Evolutionary conservation across 2,888 invertebrate genomes (phyloP).

Genomic region (Neoscelio sp.): DNA sequence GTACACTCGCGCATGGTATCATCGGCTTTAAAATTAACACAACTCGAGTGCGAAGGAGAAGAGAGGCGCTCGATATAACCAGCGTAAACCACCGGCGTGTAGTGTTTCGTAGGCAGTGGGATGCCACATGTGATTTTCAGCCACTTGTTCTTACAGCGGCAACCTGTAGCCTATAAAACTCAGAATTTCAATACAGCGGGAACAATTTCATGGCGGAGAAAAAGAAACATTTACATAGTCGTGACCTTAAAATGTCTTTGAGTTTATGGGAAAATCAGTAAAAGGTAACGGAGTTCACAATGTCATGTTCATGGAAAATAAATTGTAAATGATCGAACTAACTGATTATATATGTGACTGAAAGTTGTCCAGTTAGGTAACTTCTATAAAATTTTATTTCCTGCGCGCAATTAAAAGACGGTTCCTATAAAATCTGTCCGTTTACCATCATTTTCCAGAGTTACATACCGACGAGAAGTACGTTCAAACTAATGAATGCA

Average conservation of each 20-base stretch:
- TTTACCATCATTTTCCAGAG: slow-evolving; percentile 15
- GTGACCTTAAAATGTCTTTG: too few relatives aligned
- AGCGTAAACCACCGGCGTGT: slow-evolving; percentile 46
- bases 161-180: slow-evolving; percentile 51
- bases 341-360: slow-evolving; percentile 16
- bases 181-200: neutral
- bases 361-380: slow-evolving; percentile 25
- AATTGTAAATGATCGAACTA: neutral
- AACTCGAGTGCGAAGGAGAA: slow-evolving; percentile 46
- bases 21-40: slow-evolving; percentile 66
- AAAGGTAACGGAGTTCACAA: too few relatives aligned
- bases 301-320: neutral
- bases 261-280: too few relatives aligned
- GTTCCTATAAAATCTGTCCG: slow-evolving; percentile 10
- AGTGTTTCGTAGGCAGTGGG: slow-evolving; percentile 46
- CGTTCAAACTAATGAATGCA: slow-evolving; percentile 41
- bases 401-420: slow-evolving; percentile 22
- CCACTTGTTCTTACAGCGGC: slow-evolving; percentile 56
- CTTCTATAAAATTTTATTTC: slow-evolving; percentile 37
- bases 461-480: slow-evolving; percentile 14
- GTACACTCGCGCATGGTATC: slow-evolving; percentile 39
- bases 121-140: slow-evolving; percentile 59
- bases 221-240: too few relatives aligned
- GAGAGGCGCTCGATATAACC: slow-evolving; percentile 43
- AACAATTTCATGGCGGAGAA: neutral